These are phyloP conservation scores for Catocala fraxini DNA, from an alignment of 2,888 invertebrate genomes.

Conservation along the genomic window DNA sequence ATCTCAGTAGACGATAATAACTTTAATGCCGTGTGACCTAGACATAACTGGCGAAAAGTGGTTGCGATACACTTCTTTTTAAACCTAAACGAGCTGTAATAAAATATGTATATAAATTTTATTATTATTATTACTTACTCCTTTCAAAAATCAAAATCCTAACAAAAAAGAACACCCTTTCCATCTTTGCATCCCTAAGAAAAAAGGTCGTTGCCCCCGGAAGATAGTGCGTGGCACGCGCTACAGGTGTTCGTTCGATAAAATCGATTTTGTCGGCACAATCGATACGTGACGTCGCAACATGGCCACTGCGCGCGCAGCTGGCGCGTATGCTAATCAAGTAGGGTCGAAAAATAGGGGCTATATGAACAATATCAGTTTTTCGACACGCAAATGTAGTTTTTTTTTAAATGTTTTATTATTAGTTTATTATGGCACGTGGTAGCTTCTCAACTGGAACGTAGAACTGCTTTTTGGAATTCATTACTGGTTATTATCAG, in stretches of 20 bases:
- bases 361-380: conserved; percentile 52
- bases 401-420: conserved; percentile 52
- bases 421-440: conserved; percentile 22
- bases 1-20: too few species aligned
- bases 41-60: too few species aligned
- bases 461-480: background rate
- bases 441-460: conserved; percentile 18
- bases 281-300: conserved; percentile 83
- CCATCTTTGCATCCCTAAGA: conserved; percentile 37
- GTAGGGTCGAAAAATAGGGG: conserved; percentile 72
- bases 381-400: conserved; percentile 57
- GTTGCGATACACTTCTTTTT: too few species aligned
- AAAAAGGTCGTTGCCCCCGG: conserved; percentile 77
- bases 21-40: too few species aligned
- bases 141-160: background rate
- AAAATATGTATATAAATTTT: too few species aligned
- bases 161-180: conserved; percentile 13
- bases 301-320: conserved; percentile 75
- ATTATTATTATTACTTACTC: too few species aligned
- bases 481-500: too few species aligned
- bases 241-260: conserved; percentile 83
- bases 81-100: too few species aligned
- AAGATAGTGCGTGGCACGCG: conserved; percentile 72
- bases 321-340: conserved; percentile 75
- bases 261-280: conserved; percentile 70